Conservation (phyloP, 2,797 vertebrate species). For the Darevskia mixta region DNA sequence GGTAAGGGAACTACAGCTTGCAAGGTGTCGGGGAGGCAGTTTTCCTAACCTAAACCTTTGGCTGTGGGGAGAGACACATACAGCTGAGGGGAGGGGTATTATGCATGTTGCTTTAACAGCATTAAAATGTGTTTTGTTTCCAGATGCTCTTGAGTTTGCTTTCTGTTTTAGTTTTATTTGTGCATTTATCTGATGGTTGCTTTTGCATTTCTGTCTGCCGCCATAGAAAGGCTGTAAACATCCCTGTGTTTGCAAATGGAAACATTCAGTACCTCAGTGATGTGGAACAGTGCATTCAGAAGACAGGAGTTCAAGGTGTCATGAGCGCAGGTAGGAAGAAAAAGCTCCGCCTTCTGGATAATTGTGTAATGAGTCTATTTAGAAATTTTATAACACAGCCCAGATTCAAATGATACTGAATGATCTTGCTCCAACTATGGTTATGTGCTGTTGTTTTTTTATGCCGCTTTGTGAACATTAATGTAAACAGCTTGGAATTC, state of each 20-base stretch:
- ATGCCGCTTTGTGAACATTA: constrained; percentile 8
- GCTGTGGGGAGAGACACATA: neutral
- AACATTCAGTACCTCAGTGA: constrained; percentile 95
- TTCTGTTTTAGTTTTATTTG: neutral
- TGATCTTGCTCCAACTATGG: constrained; percentile 17
- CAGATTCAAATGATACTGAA: neutral
- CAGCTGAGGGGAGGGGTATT: neutral
- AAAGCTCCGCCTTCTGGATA: neutral
- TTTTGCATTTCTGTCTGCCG: constrained; percentile 29
- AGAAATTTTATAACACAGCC: rapidly evolving
- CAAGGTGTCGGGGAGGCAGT: too few species aligned
- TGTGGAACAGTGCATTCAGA: constrained; percentile 91
- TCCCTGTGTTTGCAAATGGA: constrained; percentile 97
- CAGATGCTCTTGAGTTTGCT: neutral
- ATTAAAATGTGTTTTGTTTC: neutral
- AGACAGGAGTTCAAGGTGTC: constrained; percentile 93
- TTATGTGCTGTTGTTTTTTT: constrained; percentile 7
- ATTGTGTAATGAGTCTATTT: neutral
- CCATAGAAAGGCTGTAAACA: constrained; percentile 88
- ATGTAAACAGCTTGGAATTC: neutral
- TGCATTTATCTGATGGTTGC: constrained; percentile 1
- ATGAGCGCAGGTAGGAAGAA: constrained; percentile 92
- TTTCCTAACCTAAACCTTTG: neutral
- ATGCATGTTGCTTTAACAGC: neutral
- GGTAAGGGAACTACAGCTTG: constrained; percentile 75